Base-by-base conservation (phyloP, 2,888 invertebrate species). In the Tuta absoluta region DNA sequence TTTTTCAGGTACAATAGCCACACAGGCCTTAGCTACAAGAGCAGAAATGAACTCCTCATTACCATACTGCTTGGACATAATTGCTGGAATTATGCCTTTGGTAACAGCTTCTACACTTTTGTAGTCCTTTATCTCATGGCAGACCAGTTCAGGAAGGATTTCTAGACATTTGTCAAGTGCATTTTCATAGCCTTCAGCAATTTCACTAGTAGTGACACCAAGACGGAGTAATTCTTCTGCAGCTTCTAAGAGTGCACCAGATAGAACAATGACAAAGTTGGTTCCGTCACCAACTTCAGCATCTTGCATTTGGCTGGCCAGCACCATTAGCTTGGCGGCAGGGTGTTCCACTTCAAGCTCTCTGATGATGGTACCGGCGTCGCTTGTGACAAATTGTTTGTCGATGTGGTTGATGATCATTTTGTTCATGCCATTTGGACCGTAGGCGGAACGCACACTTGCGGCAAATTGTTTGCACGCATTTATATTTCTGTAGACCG, bases 351-450 rank as follows among this genome's bases (percentile, higher is more conserved):
- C 96, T 92, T 99, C 98, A 53, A 99, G 87, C 84, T 99, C 98
- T 69, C 96, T 94, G 74, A 99, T 96, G 68, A 99, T 99, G 0
- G 99, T 99, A 0, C 98, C 99, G 23, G 99, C 99, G 93, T 99
- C 99, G 84, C 98, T 99, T 0, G 99, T 99, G 3, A 99, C 97
- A 91, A 99, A 99, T 74, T 99, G 95, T 82, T 99, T 99, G 80
- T 99, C 99, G 72, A 99, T 94, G 84, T 99, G 99, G 89, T 99
- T 99, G 66, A 99, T 99, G 23, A 99, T 96, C 97, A 99, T 99
- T 93, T 99, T 99, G 88, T 99, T 99, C 97, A 96, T 96, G 73
- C 99, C 99, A 92, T 98, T 98, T 10, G 99, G 99, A 0, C 99
- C 99, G 86, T 98, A 99, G 0, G 99, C 97, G 23, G 99, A 97